Conservation (phyloP, 2,797 vertebrate genomes). For the Triplophysa yarkandensis region DNA sequence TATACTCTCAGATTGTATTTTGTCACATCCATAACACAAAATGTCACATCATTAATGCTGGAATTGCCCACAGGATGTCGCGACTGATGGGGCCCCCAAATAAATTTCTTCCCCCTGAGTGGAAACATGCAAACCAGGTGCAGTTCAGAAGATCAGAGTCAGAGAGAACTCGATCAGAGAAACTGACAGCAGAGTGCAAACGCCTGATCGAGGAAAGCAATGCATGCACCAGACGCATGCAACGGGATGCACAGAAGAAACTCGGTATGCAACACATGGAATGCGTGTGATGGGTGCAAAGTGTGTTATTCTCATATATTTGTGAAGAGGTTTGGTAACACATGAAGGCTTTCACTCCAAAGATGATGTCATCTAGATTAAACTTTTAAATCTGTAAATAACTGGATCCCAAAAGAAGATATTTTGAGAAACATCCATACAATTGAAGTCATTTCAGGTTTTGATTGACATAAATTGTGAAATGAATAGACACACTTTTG, state of each 20-base stretch:
- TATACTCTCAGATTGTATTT: no score
- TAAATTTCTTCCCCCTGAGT: conserved; percentile 75
- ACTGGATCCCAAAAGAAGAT: no score
- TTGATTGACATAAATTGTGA: background rate
- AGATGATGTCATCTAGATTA: no score
- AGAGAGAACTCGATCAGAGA: conserved; percentile 78
- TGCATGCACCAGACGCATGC: conserved; percentile 77
- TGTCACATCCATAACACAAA: no score
- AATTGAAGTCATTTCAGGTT: no score
- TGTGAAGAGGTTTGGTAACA: background rate
- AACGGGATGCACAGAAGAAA: conserved; percentile 79
- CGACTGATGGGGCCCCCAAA: conserved; percentile 64
- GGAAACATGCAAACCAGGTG: conserved; percentile 71
- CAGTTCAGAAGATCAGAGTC: conserved; percentile 71
- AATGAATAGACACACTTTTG: no score
- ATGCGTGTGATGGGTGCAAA: background rate
- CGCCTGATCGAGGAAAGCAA: conserved; percentile 83
- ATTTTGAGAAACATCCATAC: no score
- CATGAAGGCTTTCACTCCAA: no score
- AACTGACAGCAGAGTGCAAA: conserved; percentile 75
- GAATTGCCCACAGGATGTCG: conserved; percentile 83
- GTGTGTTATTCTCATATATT: background rate
- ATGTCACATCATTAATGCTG: no score
- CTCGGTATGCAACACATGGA: conserved; percentile 75
- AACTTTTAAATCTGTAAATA: no score